Evolutionary conservation across 23 tunicate genomes (phyloP).

Genomic region (Clavelina lepadiformis): DNA sequence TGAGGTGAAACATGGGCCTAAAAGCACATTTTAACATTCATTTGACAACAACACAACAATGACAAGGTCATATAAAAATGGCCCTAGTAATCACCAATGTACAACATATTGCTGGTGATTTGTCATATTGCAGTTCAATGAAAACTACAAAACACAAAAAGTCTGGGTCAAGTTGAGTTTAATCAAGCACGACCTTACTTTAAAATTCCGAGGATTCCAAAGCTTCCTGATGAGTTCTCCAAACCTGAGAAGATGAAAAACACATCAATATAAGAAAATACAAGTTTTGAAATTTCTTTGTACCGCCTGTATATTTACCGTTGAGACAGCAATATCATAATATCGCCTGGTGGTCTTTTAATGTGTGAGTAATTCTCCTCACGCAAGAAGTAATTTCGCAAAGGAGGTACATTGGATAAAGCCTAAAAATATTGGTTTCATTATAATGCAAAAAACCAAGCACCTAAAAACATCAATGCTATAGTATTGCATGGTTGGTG

Average conservation of each 20-base stretch:
- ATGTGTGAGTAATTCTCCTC: constrained; percentile 84
- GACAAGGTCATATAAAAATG: too few relatives aligned
- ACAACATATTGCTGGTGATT: too few relatives aligned
- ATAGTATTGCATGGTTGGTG: too few relatives aligned
- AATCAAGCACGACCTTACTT: constrained; percentile 23
- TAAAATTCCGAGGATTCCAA: constrained; percentile 92
- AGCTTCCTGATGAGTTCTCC: constrained; percentile 89
- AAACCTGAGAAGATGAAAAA: constrained; percentile 23
- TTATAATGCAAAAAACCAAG: too few relatives aligned
- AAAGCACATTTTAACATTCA: too few relatives aligned
- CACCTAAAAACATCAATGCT: too few relatives aligned
- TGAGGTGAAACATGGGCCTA: constrained; percentile 97
- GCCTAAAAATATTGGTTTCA: constrained; percentile 56
- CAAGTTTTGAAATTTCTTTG: neutral
- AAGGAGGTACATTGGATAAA: constrained; percentile 76
- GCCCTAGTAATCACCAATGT: too few relatives aligned
- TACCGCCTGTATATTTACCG: constrained; percentile 19
- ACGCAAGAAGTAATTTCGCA: constrained; percentile 72
- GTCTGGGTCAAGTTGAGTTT: too few relatives aligned
- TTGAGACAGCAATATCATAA: constrained; percentile 84
- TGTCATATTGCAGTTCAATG: too few relatives aligned
- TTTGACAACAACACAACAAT: too few relatives aligned
- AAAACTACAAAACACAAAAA: too few relatives aligned
- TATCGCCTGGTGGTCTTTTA: constrained; percentile 90
- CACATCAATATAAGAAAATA: neutral